Percentiles rank a stretch among this genome's conserved stretches.
phyloP scores from a whole-genome alignment of 2,113 vertebrate species.

The Leiothrix lutea region DNA sequence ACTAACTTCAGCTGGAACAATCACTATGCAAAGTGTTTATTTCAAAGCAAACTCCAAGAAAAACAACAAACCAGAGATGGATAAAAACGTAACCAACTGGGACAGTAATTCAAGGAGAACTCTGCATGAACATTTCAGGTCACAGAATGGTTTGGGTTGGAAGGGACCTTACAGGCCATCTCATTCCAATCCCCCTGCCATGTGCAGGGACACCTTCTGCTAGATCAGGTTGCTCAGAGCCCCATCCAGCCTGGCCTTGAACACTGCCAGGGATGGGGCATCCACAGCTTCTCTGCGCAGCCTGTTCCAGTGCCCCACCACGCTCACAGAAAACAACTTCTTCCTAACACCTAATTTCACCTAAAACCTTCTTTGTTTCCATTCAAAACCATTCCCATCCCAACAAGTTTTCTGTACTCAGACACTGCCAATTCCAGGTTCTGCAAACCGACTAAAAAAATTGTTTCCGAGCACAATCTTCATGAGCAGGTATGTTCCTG shows the following conservation, averaged over 20 bases:
- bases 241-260: background rate
- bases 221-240: background rate
- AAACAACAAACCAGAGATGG: background rate
- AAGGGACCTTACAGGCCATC: background rate
- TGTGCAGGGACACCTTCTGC: background rate
- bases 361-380: background rate
- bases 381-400: background rate
- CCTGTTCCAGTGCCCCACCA: background rate
- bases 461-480: background rate
- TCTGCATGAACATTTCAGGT: background rate
- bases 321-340: background rate
- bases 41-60: background rate
- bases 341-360: background rate
- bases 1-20: background rate
- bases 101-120: background rate
- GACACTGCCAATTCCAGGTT: background rate
- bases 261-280: background rate
- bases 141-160: background rate
- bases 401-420: background rate
- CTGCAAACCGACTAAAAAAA: background rate
- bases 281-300: background rate
- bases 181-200: background rate
- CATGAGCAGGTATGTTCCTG: background rate
- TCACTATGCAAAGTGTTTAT: background rate
- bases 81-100: background rate